Percentiles rank a stretch among this genome's conserved stretches.
phyloP scores from a whole-genome alignment of 2,888 invertebrate genomes.

The Brachyptera putata region DNA sequence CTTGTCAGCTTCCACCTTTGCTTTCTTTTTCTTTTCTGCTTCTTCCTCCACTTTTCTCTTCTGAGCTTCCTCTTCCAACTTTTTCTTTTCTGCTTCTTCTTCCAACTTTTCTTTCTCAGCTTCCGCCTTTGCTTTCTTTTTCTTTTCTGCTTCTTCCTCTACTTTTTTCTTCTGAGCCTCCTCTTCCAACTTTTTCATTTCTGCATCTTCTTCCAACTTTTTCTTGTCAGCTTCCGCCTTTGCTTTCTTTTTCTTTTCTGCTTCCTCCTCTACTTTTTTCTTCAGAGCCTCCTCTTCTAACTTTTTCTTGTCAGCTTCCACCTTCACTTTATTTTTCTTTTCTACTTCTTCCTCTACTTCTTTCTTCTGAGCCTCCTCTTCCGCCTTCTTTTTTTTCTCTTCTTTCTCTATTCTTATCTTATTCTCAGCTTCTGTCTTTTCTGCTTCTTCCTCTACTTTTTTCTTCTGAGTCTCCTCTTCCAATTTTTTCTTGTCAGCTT shows the following conservation, averaged over 20 bases:
- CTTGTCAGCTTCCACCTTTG: slow-evolving; percentile 28
- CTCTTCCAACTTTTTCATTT: slow-evolving; percentile 32
- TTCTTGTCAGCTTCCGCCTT: slow-evolving; percentile 21
- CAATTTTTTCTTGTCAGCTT: slow-evolving; percentile 22
- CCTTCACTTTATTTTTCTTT: slow-evolving; percentile 14
- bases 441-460: slow-evolving; percentile 24
- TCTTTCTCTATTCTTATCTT: slow-evolving; percentile 41
- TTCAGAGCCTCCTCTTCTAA: slow-evolving; percentile 26
- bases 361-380: slow-evolving; percentile 27
- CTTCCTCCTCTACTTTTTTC: slow-evolving; percentile 20
- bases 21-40: slow-evolving; percentile 31
- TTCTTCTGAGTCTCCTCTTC: slow-evolving; percentile 26
- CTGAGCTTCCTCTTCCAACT: slow-evolving; percentile 33
- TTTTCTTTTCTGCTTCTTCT: slow-evolving; percentile 27
- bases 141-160: slow-evolving; percentile 31
- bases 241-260: slow-evolving; percentile 21
- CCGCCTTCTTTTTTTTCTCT: slow-evolving; percentile 29
- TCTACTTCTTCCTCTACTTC: slow-evolving; percentile 22
- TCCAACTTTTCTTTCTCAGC: slow-evolving; percentile 22
- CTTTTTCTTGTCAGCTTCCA: slow-evolving; percentile 21
- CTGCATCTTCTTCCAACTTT: slow-evolving; percentile 28
- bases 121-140: slow-evolving; percentile 26
- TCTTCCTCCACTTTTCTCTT: slow-evolving; percentile 35
- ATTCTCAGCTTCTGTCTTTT: slow-evolving; percentile 38
- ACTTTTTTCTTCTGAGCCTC: slow-evolving; percentile 30